Evolutionary conservation across 2,113 vertebrate genomes (phyloP), one percentile per base, ranked within the genome.

Genomic region (Spheniscus mendiculus): DNA sequence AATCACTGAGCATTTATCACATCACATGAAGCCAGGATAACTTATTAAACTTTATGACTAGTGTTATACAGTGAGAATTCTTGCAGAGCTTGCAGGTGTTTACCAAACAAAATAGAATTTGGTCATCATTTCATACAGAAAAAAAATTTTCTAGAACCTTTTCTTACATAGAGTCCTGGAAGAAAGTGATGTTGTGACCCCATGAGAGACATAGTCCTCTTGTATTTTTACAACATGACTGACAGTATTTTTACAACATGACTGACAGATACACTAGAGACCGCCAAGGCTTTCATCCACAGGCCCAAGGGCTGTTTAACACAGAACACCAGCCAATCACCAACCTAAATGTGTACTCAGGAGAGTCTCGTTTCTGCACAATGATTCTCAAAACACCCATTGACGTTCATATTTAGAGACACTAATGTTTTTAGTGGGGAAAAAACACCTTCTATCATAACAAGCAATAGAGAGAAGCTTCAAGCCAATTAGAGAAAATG

Each of bases 401-500:
- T 88, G 49, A 81, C 58, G 77, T 65, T 93, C 78, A 59, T 77
- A 76, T 95, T 91, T 87, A 81, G 71, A 29, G 42, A 66, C 58
- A 70, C 55, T 10, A 71, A 72, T 63, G 20, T 58, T 93, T 74
- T 90, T 70, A 90, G 30, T 67, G 10, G 22, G 65, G 45, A 23
- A 52, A 88, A 71, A 20, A 17, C 58, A 87, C 34, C 27, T 84
- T 87, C 79, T 77, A 18, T 77, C 77, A 69, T 67, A 96, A 77
- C 62, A 87, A 72, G 62, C 42, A 58, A 85, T 27, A 45, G 53
- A 90, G n/a, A 87, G 10, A 89, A 94, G 77, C 55, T 82, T 79
- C 85, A 70, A 62, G 77, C 72, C 95, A 95, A 95, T 92, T 94
- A 95, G 71, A 95, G 62, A 82, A 93, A 96, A 93, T 55, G 65